These are phyloP conservation scores for Eulemur rubriventer DNA, from an alignment of 2,797 vertebrate genomes.

Conservation along the genomic window DNA sequence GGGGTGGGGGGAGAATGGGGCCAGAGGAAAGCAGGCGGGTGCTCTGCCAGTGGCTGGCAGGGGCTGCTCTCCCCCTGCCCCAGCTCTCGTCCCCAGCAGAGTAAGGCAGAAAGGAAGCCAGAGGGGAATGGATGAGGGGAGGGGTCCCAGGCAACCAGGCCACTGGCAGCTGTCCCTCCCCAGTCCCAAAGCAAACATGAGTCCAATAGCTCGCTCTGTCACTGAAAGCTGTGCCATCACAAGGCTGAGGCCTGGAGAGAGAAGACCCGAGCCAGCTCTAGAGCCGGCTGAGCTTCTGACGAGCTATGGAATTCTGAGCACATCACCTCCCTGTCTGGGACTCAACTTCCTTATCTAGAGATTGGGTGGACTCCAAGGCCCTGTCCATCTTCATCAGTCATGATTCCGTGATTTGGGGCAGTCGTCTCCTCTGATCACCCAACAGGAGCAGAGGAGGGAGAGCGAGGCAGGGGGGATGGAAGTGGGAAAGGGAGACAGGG, in stretches of 20 bases:
- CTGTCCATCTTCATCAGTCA: not conserved
- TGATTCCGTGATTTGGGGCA: not conserved
- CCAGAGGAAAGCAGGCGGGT: not conserved
- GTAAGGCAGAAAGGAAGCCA: not conserved
- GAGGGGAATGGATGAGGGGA: not conserved
- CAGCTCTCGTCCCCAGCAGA: not conserved
- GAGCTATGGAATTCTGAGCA: not conserved
- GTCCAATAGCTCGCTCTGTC: not conserved
- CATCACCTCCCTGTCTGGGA: not conserved
- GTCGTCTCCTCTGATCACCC: not conserved
- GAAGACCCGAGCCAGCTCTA: not conserved
- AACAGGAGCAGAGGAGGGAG: not conserved
- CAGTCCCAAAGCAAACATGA: not conserved
- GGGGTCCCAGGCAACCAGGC: not conserved
- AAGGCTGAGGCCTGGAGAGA: not conserved
- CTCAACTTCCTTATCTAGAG: not conserved
- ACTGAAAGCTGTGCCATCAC: not conserved
- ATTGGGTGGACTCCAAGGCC: not conserved
- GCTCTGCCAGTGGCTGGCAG: not conserved
- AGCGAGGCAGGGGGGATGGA: not conserved
- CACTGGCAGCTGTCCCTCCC: not conserved
- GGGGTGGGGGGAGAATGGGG: not conserved
- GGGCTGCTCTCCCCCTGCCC: not conserved
- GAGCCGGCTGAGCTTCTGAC: fast-evolving
- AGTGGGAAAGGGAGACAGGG: not conserved